Conservation (phyloP, 2,888 invertebrate species). For the Myathropa florea region DNA sequence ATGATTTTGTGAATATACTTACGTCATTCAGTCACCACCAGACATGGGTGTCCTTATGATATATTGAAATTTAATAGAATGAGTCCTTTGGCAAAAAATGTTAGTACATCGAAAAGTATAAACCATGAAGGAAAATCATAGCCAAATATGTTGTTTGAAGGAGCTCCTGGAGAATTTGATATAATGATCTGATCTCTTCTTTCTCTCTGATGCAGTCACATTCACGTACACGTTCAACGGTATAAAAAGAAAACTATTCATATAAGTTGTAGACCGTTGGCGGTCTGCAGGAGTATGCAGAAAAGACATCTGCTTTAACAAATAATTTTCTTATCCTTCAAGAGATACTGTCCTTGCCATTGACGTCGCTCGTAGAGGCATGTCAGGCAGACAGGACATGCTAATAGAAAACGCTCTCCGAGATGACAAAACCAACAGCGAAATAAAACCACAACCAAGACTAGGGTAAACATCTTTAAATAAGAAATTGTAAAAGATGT, state of each 20-base stretch:
- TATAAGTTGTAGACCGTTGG: conserved; percentile 15
- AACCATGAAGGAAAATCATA: conserved; percentile 11
- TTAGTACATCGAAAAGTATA: conserved; percentile 21
- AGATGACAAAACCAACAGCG: conserved; percentile 26
- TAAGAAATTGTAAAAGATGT: neutral
- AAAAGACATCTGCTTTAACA: conserved; percentile 14
- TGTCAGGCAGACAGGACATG: conserved; percentile 1
- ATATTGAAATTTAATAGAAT: conserved; percentile 59
- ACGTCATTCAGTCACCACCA: neutral
- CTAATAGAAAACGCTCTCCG: conserved; percentile 12
- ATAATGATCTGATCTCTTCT: conserved; percentile 13
- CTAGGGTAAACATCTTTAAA: neutral
- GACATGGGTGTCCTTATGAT: conserved; percentile 33
- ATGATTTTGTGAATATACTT: conserved; percentile 18
- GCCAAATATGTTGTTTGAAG: conserved; percentile 1
- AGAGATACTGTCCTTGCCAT: neutral
- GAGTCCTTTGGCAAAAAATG: conserved; percentile 30
- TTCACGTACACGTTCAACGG: neutral
- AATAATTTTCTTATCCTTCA: conserved; percentile 26
- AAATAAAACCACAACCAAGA: neutral
- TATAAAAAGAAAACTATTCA: conserved; percentile 18
- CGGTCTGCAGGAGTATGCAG: neutral
- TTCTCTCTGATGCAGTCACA: conserved; percentile 28
- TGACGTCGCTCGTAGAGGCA: neutral
- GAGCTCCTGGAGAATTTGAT: conserved; percentile 26